Conservation (phyloP, 2,113 vertebrate genomes). For the Panthera leo region DNA sequence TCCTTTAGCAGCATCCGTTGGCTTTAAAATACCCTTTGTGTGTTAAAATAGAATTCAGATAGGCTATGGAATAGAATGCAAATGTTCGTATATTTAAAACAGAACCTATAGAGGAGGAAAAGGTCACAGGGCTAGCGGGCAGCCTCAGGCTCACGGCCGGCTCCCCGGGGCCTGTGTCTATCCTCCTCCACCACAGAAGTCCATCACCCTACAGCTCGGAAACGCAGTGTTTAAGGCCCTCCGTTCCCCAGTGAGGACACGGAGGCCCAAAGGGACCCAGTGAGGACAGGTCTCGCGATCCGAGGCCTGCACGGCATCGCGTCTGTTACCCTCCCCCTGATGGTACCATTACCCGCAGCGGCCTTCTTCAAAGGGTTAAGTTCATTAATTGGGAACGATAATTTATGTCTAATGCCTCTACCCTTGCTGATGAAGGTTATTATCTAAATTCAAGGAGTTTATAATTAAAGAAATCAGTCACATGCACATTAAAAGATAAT, state of each 20-base stretch:
- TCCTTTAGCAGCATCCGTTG: background rate
- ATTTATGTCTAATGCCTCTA: conserved; percentile 37
- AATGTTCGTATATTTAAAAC: background rate
- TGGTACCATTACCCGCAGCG: fast-evolving
- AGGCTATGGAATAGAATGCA: background rate
- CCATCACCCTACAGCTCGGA: background rate
- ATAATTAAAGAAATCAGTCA: conserved; percentile 75
- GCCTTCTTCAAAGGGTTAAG: conserved; percentile 5
- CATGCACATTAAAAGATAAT: background rate
- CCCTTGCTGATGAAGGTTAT: conserved; percentile 62
- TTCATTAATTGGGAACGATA: conserved; percentile 49
- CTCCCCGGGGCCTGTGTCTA: fast-evolving
- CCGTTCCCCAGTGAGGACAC: fast-evolving
- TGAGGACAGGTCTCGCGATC: fast-evolving
- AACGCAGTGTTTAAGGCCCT: fast-evolving
- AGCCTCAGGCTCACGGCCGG: background rate
- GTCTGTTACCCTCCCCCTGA: background rate
- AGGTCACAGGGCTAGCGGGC: fast-evolving
- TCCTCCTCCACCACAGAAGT: fast-evolving
- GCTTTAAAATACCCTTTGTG: background rate
- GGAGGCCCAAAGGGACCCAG: background rate
- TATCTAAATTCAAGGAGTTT: conserved; percentile 61
- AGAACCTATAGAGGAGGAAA: background rate
- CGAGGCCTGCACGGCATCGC: fast-evolving
- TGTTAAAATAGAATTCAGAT: background rate